These are phyloP conservation scores for Piprites chloris DNA, from an alignment of 2,113 vertebrate genomes.

Conservation along the genomic window DNA sequence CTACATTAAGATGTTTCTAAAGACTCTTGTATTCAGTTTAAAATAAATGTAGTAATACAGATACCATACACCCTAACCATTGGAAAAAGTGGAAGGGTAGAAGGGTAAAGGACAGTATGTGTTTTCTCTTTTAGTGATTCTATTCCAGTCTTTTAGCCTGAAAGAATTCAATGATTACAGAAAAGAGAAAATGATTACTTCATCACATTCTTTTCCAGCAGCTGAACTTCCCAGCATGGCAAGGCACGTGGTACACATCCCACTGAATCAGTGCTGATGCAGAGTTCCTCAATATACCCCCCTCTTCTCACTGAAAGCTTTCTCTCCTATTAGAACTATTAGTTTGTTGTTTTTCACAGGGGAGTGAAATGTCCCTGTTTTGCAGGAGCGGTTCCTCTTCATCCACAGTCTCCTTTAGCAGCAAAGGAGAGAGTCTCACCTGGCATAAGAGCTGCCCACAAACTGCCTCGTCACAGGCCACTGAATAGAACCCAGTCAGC, in stretches of 20 bases:
- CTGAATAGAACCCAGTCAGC: slow-evolving; percentile 95
- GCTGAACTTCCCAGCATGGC: not conserved
- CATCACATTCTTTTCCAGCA: slow-evolving; percentile 43
- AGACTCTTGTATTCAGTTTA: not conserved
- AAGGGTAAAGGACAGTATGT: not conserved
- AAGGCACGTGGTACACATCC: not conserved
- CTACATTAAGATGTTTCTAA: not conserved
- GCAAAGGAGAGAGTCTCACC: slow-evolving; percentile 86
- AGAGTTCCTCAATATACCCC: not conserved
- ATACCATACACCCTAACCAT: not conserved
- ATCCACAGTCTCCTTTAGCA: slow-evolving; percentile 88
- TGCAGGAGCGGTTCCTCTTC: slow-evolving; percentile 82
- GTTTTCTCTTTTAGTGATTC: not conserved
- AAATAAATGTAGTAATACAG: not conserved
- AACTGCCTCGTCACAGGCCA: slow-evolving; percentile 92
- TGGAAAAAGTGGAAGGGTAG: not conserved
- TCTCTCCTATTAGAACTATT: not conserved
- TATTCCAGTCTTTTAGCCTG: not conserved
- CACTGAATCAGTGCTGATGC: not conserved
- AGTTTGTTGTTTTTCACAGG: not conserved
- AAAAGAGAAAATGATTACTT: slow-evolving; percentile 47
- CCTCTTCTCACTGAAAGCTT: not conserved
- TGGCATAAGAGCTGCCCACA: slow-evolving; percentile 80
- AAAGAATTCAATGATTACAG: slow-evolving; percentile 4
- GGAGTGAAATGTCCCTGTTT: slow-evolving; percentile 62